Evolutionary conservation across 2,888 invertebrate genomes (phyloP).

Genomic region (Frankliniella intonsa): DNA sequence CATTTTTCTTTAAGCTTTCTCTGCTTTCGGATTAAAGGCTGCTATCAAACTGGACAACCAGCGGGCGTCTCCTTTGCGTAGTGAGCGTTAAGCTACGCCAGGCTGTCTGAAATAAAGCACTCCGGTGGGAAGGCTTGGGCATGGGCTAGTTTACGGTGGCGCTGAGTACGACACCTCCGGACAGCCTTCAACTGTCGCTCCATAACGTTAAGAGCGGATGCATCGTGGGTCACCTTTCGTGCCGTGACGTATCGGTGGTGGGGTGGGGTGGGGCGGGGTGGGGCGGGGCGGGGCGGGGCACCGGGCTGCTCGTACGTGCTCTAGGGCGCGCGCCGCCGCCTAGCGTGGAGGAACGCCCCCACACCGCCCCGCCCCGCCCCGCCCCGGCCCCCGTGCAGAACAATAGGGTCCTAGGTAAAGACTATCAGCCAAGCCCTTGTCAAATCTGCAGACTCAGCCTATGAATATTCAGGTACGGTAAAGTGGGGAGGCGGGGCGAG

Average conservation of each 20-base stretch:
- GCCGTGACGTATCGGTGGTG: constrained; percentile 9
- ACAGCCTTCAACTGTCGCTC: too few relatives aligned
- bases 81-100: too few relatives aligned
- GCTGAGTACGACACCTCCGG: too few relatives aligned
- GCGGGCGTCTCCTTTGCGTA: too few relatives aligned
- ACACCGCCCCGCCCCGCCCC: neutral
- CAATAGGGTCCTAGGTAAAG: constrained; percentile 1
- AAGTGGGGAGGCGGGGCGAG: neutral
- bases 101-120: too few relatives aligned
- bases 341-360: neutral
- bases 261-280: neutral
- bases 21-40: too few relatives aligned
- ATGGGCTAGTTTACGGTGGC: too few relatives aligned
- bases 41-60: too few relatives aligned
- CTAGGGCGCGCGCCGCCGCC: constrained; percentile 13
- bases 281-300: neutral
- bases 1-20: too few relatives aligned
- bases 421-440: constrained; percentile 20
- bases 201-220: too few relatives aligned
- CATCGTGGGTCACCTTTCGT: neutral
- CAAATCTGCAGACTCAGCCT: constrained; percentile 22
- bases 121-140: too few relatives aligned
- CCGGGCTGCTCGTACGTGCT: neutral
- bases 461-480: constrained; percentile 17
- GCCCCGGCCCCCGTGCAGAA: neutral